Evolutionary conservation across 2,888 invertebrate genomes (phyloP), one percentile per base, ranked within the genome.

Genomic region (Omphaloscelis lunosa): DNA sequence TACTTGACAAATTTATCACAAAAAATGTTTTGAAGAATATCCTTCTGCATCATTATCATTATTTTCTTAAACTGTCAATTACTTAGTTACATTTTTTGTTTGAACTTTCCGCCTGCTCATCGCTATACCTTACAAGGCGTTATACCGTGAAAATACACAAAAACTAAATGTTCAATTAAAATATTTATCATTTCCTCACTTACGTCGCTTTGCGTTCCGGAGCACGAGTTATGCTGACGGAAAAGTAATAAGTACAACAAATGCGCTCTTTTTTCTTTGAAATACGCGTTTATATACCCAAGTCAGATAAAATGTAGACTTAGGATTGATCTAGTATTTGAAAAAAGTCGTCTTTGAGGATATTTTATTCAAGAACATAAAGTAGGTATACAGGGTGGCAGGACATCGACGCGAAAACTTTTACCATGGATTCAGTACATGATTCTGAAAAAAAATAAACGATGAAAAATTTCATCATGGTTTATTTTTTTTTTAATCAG

Each of bases 151-250:
- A 90, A 89, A 88, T 83, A 77, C 45, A 79, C 77, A 90, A 90
- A 88, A 90, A 90, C 73, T 63, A 62, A 71, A 77, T 65, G 79
- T 81, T 90, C 84, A 90, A 90, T 90, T 90, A 88, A 90, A 89
- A 90, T 90, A 88, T 89, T 88, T 88, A 78, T 86, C 86, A 89
- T 89, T 89, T 88, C 87, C 87, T 85, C 88, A 87, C 84, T 86
- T 89, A 82, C 82, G 76, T 72, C 79, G 77, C 82, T 87, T 84
- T 85, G 84, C 83, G 73, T 83, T 84, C 82, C 83, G 62, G 80
- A 85, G 67, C 79, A 72, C 79, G 81, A 89, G 88, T 79, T 88
- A 87, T 89, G 74, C 53, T 70, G 56, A 39, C 7, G 56, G 41
- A 70, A 72, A 61, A 66, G 51, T 82, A 17, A 53, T 45, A 15